Evolutionary conservation across 1,140 invertebrate genomes (phyloP).

Genomic region (Cydia splendana): DNA sequence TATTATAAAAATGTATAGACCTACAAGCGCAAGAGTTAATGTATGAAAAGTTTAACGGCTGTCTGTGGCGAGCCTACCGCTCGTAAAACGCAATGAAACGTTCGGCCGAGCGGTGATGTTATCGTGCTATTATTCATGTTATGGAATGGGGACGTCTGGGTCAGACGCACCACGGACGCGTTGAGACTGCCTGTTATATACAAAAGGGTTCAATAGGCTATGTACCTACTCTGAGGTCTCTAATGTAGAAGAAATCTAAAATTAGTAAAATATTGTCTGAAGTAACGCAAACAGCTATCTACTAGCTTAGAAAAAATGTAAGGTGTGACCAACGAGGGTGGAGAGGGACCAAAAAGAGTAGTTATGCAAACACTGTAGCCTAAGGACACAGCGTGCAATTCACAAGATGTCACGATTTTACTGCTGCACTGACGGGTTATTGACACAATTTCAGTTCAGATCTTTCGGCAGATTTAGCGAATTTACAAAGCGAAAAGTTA

Average conservation of each 20-base stretch:
- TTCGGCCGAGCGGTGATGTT: slow-evolving; percentile 47
- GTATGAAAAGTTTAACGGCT: slow-evolving; percentile 21
- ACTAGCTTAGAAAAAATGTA: no score
- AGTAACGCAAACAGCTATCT: no score
- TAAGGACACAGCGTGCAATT: no score
- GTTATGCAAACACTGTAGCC: no score
- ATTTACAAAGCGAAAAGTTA: background rate
- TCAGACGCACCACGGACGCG: slow-evolving; percentile 23
- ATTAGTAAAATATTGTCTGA: no score
- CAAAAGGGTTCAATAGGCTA: background rate
- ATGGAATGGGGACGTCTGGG: slow-evolving; percentile 56
- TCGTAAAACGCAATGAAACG: slow-evolving; percentile 49
- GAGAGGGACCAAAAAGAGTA: no score
- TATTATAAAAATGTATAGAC: background rate
- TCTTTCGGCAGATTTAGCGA: no score
- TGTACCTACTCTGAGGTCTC: background rate
- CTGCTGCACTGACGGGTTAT: no score
- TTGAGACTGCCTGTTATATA: background rate
- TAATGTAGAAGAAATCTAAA: background rate
- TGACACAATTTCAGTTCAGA: no score
- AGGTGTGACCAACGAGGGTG: no score
- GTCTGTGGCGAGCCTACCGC: slow-evolving; percentile 43
- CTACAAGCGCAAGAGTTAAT: background rate
- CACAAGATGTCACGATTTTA: no score
- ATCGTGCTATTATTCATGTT: slow-evolving; percentile 55